Conservation (phyloP, 1,140 invertebrate species). For the Heterodera schachtii region DNA sequence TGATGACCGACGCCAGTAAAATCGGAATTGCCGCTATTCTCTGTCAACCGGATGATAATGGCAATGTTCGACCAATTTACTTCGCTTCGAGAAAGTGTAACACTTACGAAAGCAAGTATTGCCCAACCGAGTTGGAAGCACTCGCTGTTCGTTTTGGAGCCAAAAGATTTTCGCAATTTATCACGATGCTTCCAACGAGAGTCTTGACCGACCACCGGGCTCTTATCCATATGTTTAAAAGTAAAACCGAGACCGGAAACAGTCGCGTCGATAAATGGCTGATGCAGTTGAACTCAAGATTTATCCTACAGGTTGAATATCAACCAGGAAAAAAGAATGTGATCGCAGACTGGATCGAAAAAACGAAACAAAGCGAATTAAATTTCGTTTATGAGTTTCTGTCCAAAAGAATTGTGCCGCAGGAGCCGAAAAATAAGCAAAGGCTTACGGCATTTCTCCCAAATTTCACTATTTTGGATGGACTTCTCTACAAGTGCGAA, state of each 20-base stretch:
- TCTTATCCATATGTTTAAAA: conserved; percentile 9
- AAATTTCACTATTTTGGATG: neutral
- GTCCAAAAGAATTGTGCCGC: no score
- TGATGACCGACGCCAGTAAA: no score
- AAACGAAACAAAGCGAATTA: neutral
- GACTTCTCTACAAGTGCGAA: neutral
- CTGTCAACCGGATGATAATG: no score
- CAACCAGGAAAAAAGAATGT: no score
- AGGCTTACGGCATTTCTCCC: neutral
- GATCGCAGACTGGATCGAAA: neutral
- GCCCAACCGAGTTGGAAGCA: conserved; percentile 8
- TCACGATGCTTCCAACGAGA: conserved; percentile 7
- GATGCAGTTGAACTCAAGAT: conserved; percentile 7
- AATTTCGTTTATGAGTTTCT: no score
- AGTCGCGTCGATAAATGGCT: conserved; percentile 1
- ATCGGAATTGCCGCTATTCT: no score
- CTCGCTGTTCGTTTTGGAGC: neutral
- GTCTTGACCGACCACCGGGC: no score
- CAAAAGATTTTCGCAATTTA: conserved; percentile 19
- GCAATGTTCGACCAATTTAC: conserved; percentile 17
- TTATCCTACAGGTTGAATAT: no score
- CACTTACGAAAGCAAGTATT: no score
- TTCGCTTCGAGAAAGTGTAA: conserved; percentile 15
- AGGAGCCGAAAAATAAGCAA: no score
- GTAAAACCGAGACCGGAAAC: conserved; percentile 12